These are phyloP conservation scores for Odontothrips loti DNA, from an alignment of 2,888 invertebrate genomes.

Conservation along the genomic window DNA sequence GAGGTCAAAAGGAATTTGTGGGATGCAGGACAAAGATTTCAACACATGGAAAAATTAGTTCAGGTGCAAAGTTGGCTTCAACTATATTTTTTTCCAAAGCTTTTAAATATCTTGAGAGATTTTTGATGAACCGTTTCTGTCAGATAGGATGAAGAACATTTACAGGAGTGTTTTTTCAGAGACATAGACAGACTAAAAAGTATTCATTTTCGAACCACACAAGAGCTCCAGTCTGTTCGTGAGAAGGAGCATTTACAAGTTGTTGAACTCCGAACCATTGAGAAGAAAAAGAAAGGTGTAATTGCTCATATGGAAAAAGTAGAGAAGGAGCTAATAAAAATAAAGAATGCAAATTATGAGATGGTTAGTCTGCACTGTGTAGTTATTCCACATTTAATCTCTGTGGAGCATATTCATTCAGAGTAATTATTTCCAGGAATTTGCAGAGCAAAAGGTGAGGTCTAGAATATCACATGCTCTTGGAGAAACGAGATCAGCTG, in stretches of 20 bases:
- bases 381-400: background rate
- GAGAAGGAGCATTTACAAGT: background rate
- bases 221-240: background rate
- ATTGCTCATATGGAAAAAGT: background rate
- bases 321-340: background rate
- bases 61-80: background rate
- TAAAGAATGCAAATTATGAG: background rate
- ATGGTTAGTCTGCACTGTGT: background rate
- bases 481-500: background rate
- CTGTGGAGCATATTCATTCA: background rate
- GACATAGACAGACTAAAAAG: background rate
- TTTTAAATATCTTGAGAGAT: background rate
- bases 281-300: background rate
- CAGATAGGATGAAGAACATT: background rate
- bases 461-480: conserved; percentile 1
- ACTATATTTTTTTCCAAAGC: background rate
- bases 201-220: background rate
- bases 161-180: background rate
- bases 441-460: background rate
- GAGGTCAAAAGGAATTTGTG: background rate
- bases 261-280: background rate
- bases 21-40: background rate
- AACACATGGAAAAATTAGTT: conserved; percentile 1
- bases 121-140: background rate
- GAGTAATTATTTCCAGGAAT: background rate